phyloP scores from a whole-genome alignment of 2,113 vertebrate genomes.

The Xiphorhynchus elegans region DNA sequence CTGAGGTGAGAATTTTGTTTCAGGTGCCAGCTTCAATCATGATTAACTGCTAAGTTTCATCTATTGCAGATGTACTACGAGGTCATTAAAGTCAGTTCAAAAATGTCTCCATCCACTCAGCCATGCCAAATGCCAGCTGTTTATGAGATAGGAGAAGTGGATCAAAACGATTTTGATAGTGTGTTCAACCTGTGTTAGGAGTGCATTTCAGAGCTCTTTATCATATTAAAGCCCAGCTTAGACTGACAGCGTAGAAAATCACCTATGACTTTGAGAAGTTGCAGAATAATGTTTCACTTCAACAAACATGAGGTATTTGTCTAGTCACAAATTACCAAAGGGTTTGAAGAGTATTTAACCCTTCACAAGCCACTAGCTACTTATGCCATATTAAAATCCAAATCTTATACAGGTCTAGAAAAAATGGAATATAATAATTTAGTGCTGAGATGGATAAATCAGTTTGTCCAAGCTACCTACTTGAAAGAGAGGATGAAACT shows the following conservation, averaged over 20 bases:
- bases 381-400: not conserved
- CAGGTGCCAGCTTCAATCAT: slow-evolving; percentile 49
- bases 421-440: not conserved
- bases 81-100: slow-evolving; percentile 40
- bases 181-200: slow-evolving; percentile 12
- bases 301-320: slow-evolving; percentile 1
- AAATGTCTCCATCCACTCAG: slow-evolving; percentile 43
- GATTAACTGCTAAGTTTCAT: slow-evolving; percentile 33
- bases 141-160: slow-evolving; percentile 34
- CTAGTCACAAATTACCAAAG: not conserved
- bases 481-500: not conserved
- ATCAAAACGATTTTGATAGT: slow-evolving; percentile 49
- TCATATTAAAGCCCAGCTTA: slow-evolving; percentile 35
- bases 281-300: slow-evolving; percentile 12
- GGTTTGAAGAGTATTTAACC: not conserved
- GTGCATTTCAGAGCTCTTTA: slow-evolving; percentile 29
- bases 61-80: not conserved
- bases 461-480: not conserved
- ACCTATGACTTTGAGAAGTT: slow-evolving; percentile 41
- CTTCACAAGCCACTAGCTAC: not conserved
- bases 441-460: not conserved
- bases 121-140: slow-evolving; percentile 56
- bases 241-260: slow-evolving; percentile 59
- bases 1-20: slow-evolving; percentile 36
- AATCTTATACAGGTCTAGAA: not conserved